These are phyloP conservation scores for Baccha elongata DNA, from an alignment of 2,888 invertebrate species.

Conservation along the genomic window DNA sequence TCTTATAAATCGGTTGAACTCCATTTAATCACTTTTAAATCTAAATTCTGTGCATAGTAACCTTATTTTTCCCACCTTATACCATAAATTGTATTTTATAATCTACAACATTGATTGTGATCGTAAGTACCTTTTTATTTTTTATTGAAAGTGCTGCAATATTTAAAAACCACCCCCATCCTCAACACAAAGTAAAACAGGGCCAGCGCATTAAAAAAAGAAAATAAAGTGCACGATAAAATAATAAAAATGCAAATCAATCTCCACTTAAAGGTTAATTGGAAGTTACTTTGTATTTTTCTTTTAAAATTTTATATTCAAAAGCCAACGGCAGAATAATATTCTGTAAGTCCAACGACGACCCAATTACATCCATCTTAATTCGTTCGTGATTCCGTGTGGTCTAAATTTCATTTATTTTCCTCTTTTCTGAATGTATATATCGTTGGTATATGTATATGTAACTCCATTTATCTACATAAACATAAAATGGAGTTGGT, in stretches of 20 bases:
- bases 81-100: constrained; percentile 7
- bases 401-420: constrained; percentile 44
- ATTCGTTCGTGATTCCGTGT: constrained; percentile 59
- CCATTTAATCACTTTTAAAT: constrained; percentile 25
- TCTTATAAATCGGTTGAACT: not conserved
- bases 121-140: too few species aligned
- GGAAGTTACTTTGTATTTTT: constrained; percentile 41
- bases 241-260: constrained; percentile 65
- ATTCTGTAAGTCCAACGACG: constrained; percentile 21
- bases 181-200: constrained; percentile 4
- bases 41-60: constrained; percentile 7
- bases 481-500: constrained; percentile 18
- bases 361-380: constrained; percentile 45
- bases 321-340: constrained; percentile 12
- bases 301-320: not conserved
- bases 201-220: constrained; percentile 17
- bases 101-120: constrained; percentile 12
- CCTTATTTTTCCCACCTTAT: constrained; percentile 16
- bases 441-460: not conserved
- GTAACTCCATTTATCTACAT: not conserved
- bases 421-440: not conserved
- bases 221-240: constrained; percentile 35
- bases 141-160: not conserved
- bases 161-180: not conserved
- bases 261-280: constrained; percentile 67